Conservation (phyloP, 2,113 vertebrate species). For the Telmatochromis brachygnathus region DNA sequence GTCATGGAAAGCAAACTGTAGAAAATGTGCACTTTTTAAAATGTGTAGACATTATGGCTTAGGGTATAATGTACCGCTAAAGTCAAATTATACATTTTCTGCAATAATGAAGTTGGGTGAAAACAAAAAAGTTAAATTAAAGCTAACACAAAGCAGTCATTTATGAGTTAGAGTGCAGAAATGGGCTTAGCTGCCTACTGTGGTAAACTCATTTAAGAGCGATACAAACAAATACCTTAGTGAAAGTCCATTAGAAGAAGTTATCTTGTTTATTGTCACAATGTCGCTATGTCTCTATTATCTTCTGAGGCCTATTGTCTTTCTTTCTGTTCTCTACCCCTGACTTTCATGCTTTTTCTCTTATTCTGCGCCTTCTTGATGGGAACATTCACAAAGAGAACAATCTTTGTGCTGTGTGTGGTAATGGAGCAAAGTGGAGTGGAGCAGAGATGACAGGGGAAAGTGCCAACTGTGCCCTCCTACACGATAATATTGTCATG, state of each 20-base stretch:
- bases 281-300: neutral
- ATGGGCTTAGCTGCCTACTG: neutral
- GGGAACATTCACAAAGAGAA: conserved; percentile 31
- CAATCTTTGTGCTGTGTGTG: conserved; percentile 10
- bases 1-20: neutral
- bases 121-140: neutral
- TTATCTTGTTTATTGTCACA: neutral
- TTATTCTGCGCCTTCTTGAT: conserved; percentile 8
- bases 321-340: neutral
- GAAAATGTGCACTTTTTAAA: neutral
- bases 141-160: neutral
- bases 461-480: conserved; percentile 48
- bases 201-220: neutral
- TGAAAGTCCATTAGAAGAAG: neutral
- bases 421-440: conserved; percentile 45
- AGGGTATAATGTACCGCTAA: neutral
- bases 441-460: conserved; percentile 8
- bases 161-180: neutral
- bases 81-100: neutral
- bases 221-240: neutral
- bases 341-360: neutral
- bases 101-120: neutral
- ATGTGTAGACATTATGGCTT: neutral
- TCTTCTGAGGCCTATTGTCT: neutral
- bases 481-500: conserved; percentile 58